phyloP scores from a whole-genome alignment of 2,888 invertebrate genomes.

The Epirrhoe alternata region DNA sequence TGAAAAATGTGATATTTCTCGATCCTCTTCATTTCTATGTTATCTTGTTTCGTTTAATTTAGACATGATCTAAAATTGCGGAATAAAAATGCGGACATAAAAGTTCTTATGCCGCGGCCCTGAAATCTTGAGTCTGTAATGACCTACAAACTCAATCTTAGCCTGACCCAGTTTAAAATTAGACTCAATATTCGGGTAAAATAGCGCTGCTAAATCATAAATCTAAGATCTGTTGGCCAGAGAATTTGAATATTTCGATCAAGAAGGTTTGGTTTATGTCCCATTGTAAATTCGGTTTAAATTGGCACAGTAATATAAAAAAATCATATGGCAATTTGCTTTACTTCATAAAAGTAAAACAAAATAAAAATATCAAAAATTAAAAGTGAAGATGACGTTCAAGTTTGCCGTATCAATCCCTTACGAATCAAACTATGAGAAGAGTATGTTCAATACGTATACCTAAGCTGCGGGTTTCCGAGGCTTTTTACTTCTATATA shows the following conservation, averaged over 20 bases:
- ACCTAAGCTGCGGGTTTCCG: too few species aligned
- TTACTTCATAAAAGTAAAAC: too few species aligned
- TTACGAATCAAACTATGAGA: too few species aligned
- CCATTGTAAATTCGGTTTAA: too few species aligned
- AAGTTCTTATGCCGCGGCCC: slow-evolving; percentile 9
- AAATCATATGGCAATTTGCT: too few species aligned
- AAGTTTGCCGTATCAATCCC: too few species aligned
- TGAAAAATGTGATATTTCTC: neutral
- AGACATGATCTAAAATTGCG: neutral
- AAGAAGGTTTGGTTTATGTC: neutral
- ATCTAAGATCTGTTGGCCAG: neutral
- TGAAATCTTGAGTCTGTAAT: slow-evolving; percentile 12
- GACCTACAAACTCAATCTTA: slow-evolving; percentile 28
- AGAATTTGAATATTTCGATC: slow-evolving; percentile 1
- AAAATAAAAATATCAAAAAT: too few species aligned
- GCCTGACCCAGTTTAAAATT: slow-evolving; percentile 22
- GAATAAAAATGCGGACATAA: slow-evolving; percentile 1
- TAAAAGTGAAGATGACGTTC: too few species aligned
- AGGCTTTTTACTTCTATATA: too few species aligned
- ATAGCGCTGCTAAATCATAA: slow-evolving; percentile 1
- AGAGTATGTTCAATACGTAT: too few species aligned
- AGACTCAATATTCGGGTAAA: slow-evolving; percentile 11
- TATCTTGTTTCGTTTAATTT: neutral
- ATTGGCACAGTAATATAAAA: too few species aligned
- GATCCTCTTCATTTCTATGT: neutral